phyloP scores from a whole-genome alignment of 2,113 vertebrate species.

The Poeciliopsis occidentalis region DNA sequence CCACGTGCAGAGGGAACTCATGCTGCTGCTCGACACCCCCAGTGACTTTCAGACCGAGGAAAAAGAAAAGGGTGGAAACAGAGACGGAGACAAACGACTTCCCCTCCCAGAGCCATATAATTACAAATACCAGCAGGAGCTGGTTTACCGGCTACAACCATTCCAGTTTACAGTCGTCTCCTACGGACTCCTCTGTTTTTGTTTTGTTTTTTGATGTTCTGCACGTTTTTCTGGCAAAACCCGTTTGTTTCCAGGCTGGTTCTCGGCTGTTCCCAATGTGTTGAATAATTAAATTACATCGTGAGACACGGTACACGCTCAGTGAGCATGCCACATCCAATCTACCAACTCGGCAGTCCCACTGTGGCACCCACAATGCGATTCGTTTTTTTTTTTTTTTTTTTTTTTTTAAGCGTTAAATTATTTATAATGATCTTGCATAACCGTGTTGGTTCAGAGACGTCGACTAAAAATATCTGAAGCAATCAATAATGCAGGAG shows the following conservation, averaged over 20 bases:
- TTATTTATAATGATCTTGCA: constrained; percentile 66
- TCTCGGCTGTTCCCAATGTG: constrained; percentile 26
- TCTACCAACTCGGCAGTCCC: constrained; percentile 8
- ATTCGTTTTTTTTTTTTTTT: constrained; percentile 11
- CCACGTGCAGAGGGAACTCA: constrained; percentile 42
- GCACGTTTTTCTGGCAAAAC: constrained; percentile 13
- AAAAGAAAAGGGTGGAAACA: constrained; percentile 20
- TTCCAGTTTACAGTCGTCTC: neutral
- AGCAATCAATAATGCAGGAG: constrained; percentile 69
- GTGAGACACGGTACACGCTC: constrained; percentile 37
- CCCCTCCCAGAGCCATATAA: neutral
- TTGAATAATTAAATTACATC: constrained; percentile 50
- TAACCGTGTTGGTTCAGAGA: constrained; percentile 52
- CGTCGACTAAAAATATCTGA: constrained; percentile 68
- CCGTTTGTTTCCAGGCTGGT: constrained; percentile 16
- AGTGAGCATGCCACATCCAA: constrained; percentile 20
- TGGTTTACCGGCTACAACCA: neutral
- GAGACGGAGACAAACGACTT: constrained; percentile 17
- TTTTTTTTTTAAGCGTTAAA: constrained; percentile 27
- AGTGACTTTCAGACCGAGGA: constrained; percentile 18
- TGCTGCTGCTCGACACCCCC: constrained; percentile 48
- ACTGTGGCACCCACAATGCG: constrained; percentile 2
- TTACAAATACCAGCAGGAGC: neutral
- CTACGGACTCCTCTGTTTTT: neutral
- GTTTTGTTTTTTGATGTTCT: neutral